Evolutionary conservation across 1,140 invertebrate species (phyloP).

Genomic region (Fopius arisanus): DNA sequence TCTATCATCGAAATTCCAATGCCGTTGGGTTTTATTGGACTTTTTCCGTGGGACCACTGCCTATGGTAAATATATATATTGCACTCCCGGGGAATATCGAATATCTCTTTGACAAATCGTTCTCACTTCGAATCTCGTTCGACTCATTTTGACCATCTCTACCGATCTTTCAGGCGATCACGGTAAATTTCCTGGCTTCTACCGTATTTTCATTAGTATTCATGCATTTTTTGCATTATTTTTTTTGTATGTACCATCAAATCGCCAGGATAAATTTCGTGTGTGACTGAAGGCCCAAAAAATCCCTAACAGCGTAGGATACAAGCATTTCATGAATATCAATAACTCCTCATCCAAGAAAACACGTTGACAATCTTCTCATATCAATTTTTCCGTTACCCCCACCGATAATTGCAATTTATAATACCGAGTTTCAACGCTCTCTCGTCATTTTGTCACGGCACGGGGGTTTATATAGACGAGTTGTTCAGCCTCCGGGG

Average conservation of each 20-base stretch:
- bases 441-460: conserved; percentile 34
- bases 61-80: conserved; percentile 1
- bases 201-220: conserved; percentile 5
- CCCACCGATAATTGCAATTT: conserved; percentile 31
- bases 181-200: conserved; percentile 7
- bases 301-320: no score
- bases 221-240: neutral
- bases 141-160: conserved; percentile 10
- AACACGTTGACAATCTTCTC: conserved; percentile 15
- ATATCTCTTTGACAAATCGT: conserved; percentile 12
- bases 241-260: conserved; percentile 35
- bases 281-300: no score
- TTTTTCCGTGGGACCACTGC: neutral
- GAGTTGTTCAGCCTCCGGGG: conserved; percentile 17
- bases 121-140: conserved; percentile 17
- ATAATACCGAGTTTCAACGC: conserved; percentile 30
- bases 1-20: conserved; percentile 4
- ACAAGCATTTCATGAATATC: neutral
- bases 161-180: neutral
- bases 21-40: conserved; percentile 4
- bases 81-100: conserved; percentile 5
- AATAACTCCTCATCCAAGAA: conserved; percentile 6
- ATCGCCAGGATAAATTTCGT: no score
- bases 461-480: conserved; percentile 6
- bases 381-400: neutral